A percentile compares a stretch with the other conserved stretches of the same genome.
Evolutionary conservation across 1,140 invertebrate species (phyloP).

Genomic region (Agrypnia vestita): DNA sequence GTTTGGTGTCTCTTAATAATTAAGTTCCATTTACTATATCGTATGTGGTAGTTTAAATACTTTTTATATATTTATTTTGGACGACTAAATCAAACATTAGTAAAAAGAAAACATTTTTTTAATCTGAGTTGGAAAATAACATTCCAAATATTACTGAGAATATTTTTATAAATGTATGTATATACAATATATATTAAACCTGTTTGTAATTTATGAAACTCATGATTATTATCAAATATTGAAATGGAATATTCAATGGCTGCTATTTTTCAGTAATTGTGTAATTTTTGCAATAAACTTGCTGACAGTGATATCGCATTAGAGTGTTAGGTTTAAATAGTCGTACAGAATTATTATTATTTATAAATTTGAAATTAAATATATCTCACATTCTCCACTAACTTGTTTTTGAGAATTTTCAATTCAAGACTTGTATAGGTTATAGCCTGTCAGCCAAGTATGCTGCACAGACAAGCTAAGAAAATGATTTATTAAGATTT

Average conservation of each 20-base stretch:
- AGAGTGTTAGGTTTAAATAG: constrained; percentile 2
- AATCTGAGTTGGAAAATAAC: constrained; percentile 46
- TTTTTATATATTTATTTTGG: constrained; percentile 13
- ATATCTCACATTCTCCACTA: no score
- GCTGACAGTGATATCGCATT: constrained; percentile 27
- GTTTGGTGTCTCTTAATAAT: constrained; percentile 38
- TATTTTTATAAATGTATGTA: constrained; percentile 46
- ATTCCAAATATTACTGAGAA: constrained; percentile 48
- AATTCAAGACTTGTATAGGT: no score
- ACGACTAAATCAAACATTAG: constrained; percentile 11
- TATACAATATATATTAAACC: constrained; percentile 10
- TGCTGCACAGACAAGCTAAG: no score
- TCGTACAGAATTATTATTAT: constrained; percentile 7
- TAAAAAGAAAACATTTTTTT: constrained; percentile 4
- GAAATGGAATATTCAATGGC: constrained; percentile 2
- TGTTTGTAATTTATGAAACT: constrained; percentile 28
- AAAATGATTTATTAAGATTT: no score
- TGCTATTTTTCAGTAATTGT: constrained; percentile 33
- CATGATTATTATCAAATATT: constrained; percentile 15
- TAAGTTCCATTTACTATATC: constrained; percentile 32
- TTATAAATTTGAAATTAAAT: not conserved
- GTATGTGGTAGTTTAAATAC: constrained; percentile 39
- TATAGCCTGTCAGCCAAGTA: no score
- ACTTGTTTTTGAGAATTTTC: no score
- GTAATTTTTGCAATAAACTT: constrained; percentile 26